These are phyloP conservation scores for Psammodynastes pulverulentus DNA, from an alignment of 2,113 vertebrate species.

Conservation along the genomic window DNA sequence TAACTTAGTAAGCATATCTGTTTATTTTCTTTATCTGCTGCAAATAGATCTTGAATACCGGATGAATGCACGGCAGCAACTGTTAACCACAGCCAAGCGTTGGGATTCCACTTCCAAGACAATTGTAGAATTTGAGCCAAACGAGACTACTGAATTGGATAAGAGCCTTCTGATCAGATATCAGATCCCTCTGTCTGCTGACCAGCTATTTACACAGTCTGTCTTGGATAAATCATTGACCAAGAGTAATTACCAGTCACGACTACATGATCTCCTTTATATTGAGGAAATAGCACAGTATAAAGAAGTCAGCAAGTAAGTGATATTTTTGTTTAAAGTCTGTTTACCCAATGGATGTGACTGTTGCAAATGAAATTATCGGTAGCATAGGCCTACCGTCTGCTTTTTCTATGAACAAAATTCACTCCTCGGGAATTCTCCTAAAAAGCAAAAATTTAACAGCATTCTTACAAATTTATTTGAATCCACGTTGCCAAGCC, in stretches of 20 bases:
- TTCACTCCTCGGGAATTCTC: not conserved
- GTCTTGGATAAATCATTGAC: constrained; percentile 96
- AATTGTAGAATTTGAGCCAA: constrained; percentile 91
- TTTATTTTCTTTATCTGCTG: constrained; percentile 24
- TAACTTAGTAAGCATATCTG: not conserved
- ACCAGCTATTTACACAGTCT: constrained; percentile 98
- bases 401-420: not conserved
- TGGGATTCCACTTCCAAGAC: constrained; percentile 98
- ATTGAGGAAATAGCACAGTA: constrained; percentile 99
- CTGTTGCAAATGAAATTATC: not conserved
- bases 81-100: constrained; percentile 91
- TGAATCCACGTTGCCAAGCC: not conserved
- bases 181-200: constrained; percentile 96
- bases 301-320: constrained; percentile 99
- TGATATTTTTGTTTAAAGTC: constrained; percentile 32
- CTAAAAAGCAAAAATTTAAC: not conserved
- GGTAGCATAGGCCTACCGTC: not conserved
- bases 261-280: constrained; percentile 95
- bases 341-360: not conserved
- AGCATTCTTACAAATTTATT: not conserved
- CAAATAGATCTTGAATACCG: constrained; percentile 90
- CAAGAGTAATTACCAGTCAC: constrained; percentile 93
- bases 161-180: constrained; percentile 93
- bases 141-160: constrained; percentile 95
- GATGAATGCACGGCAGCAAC: constrained; percentile 93